Conservation (phyloP, 2,888 invertebrate genomes). For the Catonia carolina region DNA sequence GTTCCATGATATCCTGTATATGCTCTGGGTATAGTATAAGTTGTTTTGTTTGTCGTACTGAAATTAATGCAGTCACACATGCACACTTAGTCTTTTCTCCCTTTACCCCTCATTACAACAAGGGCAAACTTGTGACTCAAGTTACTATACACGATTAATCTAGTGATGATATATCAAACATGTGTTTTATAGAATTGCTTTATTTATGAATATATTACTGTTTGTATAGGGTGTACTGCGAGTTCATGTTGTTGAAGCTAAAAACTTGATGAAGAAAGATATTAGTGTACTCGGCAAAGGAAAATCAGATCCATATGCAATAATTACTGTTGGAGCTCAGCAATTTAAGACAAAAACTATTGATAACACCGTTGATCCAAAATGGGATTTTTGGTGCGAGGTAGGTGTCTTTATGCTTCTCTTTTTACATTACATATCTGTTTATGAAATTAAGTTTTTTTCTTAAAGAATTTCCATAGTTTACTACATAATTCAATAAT, state of each 20-base stretch:
- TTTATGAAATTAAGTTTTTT: background rate
- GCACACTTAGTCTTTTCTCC: too few relatives aligned
- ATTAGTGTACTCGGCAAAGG: constrained; percentile 83
- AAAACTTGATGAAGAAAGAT: constrained; percentile 94
- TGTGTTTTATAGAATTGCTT: too few relatives aligned
- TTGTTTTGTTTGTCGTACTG: too few relatives aligned
- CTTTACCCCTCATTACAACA: too few relatives aligned
- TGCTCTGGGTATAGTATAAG: too few relatives aligned
- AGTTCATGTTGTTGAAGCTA: constrained; percentile 90
- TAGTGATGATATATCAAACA: too few relatives aligned
- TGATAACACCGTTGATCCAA: constrained; percentile 88
- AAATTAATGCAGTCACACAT: too few relatives aligned
- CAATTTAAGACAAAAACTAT: constrained; percentile 91
- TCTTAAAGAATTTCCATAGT: too few relatives aligned
- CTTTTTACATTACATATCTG: constrained; percentile 26
- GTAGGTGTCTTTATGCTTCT: constrained; percentile 51
- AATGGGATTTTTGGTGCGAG: constrained; percentile 98
- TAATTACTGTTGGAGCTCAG: constrained; percentile 86
- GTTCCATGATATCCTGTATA: too few relatives aligned
- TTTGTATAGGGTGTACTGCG: constrained; percentile 93
- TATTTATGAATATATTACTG: constrained; percentile 37
- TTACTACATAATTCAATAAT: too few relatives aligned
- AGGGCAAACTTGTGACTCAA: too few relatives aligned
- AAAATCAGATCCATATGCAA: constrained; percentile 95
- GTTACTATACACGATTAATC: too few relatives aligned